Percentiles rank a stretch among this genome's conserved stretches.
phyloP scores from a whole-genome alignment of 2,888 invertebrate genomes.

The Altica lythri region DNA sequence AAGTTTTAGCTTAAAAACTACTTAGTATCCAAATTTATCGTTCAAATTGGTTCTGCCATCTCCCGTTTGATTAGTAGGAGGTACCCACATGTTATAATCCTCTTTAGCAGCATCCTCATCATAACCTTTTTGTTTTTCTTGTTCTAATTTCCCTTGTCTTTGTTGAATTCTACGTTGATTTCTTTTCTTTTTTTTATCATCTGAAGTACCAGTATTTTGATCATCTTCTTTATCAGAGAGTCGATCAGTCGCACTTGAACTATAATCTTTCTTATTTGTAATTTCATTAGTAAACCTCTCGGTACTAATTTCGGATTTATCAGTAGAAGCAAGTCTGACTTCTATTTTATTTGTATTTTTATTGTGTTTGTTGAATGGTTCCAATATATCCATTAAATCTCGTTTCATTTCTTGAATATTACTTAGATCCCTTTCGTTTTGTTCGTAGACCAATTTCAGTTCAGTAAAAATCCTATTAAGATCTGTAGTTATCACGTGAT shows the following conservation, averaged over 20 bases:
- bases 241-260: not conserved
- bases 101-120: slow-evolving; percentile 60
- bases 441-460: slow-evolving; percentile 41
- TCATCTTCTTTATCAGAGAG: slow-evolving; percentile 1
- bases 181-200: slow-evolving; percentile 44
- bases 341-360: slow-evolving; percentile 1
- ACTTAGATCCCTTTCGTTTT: slow-evolving; percentile 41
- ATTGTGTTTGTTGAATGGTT: no score
- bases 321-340: no score
- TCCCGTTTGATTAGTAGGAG: slow-evolving; percentile 74
- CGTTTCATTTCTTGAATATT: slow-evolving; percentile 1
- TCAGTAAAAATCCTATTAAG: slow-evolving; percentile 42
- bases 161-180: slow-evolving; percentile 50
- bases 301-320: no score
- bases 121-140: slow-evolving; percentile 46
- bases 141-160: slow-evolving; percentile 48
- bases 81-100: slow-evolving; percentile 79
- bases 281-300: not conserved
- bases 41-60: slow-evolving; percentile 79
- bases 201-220: no score
- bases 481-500: slow-evolving; percentile 41
- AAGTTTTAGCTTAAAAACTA: no score
- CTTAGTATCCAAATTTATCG: slow-evolving; percentile 76
- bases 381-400: no score
- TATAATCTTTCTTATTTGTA: not conserved